Evolutionary conservation across 2,113 vertebrate species (phyloP), one percentile per base, ranked within the genome.

Genomic region (Patagioenas fasciata): DNA sequence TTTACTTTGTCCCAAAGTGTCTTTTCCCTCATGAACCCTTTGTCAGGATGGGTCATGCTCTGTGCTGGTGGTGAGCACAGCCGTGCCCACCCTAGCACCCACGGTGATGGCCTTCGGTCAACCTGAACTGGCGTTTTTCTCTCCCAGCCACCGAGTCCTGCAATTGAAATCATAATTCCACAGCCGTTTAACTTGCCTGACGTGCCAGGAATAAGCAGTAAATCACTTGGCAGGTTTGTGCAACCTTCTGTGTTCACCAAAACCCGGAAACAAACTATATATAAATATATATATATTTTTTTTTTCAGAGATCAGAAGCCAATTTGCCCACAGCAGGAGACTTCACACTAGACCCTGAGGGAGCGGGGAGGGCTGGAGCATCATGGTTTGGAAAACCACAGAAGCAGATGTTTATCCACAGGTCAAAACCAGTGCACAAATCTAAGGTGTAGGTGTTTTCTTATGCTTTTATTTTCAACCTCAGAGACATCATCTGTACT

Each of bases 101-200:
- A 0, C 1, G 0, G 25, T 10, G 21, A 26, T 7, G 10, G 36
- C 8, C 38, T 17, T 36, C 1, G 0, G 38, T 61, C 67, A 94
- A 16, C 13, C 38, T 42, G 13, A 74, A 34, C 8, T 11, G 12
- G 10, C 1, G 0, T 12, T 48, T 40, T 58, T 64, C 38, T 3
- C 5, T 85, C 77, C 40, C 32, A 42, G 31, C 5, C 70, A 21
- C 28, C 1, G 3, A 71, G 28, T 17, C 48, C 34, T 51, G 21
- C 40, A 51, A 71, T 21, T 61, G 15, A 24, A 69, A 10, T 32
- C 32, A 11, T 38, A 86, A 79, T 40, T 79, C 53, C 65, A 34
- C 48, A 61, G 23, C 17, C 2, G 1, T 61, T 91, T 74, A 73
- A 74, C 25, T 74, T 14, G 2, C 42, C 44, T 64, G 51, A 67